phyloP scores from a whole-genome alignment of 2,797 vertebrate genomes.

The Catamblyrhynchus diadema region DNA sequence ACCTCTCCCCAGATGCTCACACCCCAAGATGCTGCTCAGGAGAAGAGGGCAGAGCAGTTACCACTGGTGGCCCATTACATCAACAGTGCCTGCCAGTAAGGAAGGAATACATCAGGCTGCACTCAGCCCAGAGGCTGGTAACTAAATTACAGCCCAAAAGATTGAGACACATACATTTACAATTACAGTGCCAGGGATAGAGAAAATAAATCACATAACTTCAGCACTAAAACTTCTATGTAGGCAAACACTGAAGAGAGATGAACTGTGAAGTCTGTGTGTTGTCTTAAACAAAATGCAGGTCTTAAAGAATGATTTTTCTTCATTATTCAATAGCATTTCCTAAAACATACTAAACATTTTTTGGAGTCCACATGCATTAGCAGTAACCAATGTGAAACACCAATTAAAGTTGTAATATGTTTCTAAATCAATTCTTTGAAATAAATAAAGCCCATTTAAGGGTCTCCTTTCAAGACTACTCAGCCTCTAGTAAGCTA shows the following conservation, averaged over 20 bases:
- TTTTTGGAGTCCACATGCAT: not conserved
- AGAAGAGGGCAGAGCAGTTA: not conserved
- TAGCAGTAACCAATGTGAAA: not conserved
- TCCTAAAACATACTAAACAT: rapidly evolving
- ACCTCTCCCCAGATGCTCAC: not conserved
- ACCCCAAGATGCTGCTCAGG: not conserved
- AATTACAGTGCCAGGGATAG: not conserved
- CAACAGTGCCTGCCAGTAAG: not conserved
- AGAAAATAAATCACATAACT: not conserved
- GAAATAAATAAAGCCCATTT: not conserved
- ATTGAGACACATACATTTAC: not conserved
- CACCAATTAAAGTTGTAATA: not conserved
- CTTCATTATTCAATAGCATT: not conserved
- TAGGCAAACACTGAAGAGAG: not conserved
- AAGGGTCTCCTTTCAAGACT: not conserved
- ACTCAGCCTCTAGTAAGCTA: not conserved
- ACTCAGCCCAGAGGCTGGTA: not conserved
- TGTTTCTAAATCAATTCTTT: not conserved
- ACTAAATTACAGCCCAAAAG: not conserved
- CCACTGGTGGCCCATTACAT: not conserved
- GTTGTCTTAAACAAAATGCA: not conserved
- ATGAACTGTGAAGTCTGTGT: not conserved
- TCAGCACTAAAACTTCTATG: not conserved
- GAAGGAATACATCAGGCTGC: not conserved
- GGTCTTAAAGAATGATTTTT: not conserved